phyloP scores from a whole-genome alignment of 2,113 vertebrate species.

The Collichthys lucidus region DNA sequence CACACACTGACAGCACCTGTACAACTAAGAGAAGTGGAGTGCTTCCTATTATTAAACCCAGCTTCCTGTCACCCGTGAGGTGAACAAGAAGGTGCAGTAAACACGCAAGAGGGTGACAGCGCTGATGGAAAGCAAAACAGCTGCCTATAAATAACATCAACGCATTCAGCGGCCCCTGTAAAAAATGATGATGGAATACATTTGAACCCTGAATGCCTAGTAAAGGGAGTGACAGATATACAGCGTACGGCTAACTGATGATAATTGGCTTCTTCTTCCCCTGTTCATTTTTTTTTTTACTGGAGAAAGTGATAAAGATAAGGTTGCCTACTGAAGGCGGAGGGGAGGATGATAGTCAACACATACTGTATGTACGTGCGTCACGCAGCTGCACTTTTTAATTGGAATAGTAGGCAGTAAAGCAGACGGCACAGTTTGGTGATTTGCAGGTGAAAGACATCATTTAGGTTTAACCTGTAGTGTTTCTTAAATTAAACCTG shows the following conservation, averaged over 20 bases:
- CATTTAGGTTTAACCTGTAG: background rate
- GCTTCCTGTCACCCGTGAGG: constrained; percentile 48
- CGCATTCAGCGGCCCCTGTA: constrained; percentile 69
- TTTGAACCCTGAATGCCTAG: constrained; percentile 73
- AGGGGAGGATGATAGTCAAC: constrained; percentile 23
- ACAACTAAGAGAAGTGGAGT: constrained; percentile 18
- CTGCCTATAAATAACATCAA: constrained; percentile 79
- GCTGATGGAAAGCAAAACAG: constrained; percentile 70
- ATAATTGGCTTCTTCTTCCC: constrained; percentile 63
- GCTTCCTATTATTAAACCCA: constrained; percentile 55
- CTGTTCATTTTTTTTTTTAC: constrained; percentile 40
- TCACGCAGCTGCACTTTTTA: constrained; percentile 6
- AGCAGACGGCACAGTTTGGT: background rate
- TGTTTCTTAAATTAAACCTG: background rate
- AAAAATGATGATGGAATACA: constrained; percentile 73
- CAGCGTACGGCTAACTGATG: constrained; percentile 60
- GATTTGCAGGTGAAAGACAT: background rate
- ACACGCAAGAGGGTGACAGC: constrained; percentile 56
- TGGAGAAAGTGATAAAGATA: constrained; percentile 46
- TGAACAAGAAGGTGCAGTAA: constrained; percentile 53
- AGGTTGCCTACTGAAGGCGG: constrained; percentile 30
- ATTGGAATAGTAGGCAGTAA: background rate
- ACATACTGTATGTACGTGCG: background rate
- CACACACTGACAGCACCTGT: constrained; percentile 11
- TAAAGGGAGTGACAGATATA: constrained; percentile 75